A percentile compares a stretch with the other conserved stretches of the same genome.
phyloP scores from a whole-genome alignment of 1,140 invertebrate genomes.

The Rhyzopertha dominica region DNA sequence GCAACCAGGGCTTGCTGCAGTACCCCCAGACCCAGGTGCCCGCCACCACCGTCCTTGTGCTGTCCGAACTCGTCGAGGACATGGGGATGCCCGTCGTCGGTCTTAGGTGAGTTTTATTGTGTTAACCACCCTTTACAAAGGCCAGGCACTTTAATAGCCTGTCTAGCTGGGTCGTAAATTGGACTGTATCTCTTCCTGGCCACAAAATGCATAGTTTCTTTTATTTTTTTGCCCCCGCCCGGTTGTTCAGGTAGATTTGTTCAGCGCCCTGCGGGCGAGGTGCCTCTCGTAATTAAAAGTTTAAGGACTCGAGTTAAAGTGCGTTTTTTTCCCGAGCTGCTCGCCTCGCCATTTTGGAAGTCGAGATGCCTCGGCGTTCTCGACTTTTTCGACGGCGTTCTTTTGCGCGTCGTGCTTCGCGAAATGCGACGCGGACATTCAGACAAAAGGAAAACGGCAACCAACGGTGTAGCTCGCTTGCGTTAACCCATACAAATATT shows the following conservation, averaged over 20 bases:
- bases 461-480: conserved; percentile 9
- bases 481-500: conserved; percentile 29
- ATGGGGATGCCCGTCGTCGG: conserved; percentile 42
- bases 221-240: conserved; percentile 12
- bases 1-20: conserved; percentile 41
- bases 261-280: too few relatives aligned
- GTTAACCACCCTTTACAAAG: conserved; percentile 1
- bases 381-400: too few relatives aligned
- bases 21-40: conserved; percentile 42
- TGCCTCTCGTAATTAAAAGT: too few relatives aligned
- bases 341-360: too few relatives aligned
- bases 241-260: too few relatives aligned
- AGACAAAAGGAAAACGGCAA: conserved; percentile 7
- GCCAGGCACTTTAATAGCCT: too few relatives aligned
- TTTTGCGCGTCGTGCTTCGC: too few relatives aligned
- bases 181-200: not conserved
- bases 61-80: conserved; percentile 51
- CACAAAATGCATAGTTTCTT: conserved; percentile 12
- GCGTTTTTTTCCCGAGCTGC: too few relatives aligned
- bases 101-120: conserved; percentile 33
- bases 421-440: not conserved
- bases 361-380: too few relatives aligned
- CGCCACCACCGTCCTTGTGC: conserved; percentile 50
- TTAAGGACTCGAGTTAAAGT: too few relatives aligned
- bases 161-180: not conserved